These are phyloP conservation scores for Ursus arctos DNA, from an alignment of 2,113 vertebrate genomes.

Conservation along the genomic window DNA sequence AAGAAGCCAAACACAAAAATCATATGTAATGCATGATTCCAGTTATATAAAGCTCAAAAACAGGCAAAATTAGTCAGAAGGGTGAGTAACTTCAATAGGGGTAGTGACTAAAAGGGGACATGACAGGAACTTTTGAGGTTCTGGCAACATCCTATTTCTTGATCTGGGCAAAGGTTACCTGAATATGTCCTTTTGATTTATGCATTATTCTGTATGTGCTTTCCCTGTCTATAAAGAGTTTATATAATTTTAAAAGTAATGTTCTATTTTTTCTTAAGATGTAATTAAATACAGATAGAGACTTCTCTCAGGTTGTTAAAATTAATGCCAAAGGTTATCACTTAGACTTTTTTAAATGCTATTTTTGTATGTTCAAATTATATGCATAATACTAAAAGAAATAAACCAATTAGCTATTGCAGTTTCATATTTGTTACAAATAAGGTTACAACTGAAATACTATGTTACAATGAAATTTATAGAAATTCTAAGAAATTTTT, in stretches of 20 bases:
- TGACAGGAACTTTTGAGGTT: not conserved
- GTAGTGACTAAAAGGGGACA: not conserved
- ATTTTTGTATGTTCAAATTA: constrained; percentile 36
- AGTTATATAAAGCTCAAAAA: not conserved
- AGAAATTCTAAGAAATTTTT: not conserved
- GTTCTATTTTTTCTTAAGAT: constrained; percentile 27
- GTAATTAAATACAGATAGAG: not conserved
- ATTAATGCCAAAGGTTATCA: constrained; percentile 24
- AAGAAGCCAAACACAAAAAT: not conserved
- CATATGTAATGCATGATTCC: not conserved
- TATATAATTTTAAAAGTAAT: not conserved
- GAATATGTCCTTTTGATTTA: not conserved
- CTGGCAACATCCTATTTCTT: not conserved
- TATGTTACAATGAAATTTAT: not conserved
- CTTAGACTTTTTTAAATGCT: not conserved
- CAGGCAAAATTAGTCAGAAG: not conserved
- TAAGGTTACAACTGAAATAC: not conserved
- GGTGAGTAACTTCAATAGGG: not conserved
- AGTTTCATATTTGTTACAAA: not conserved
- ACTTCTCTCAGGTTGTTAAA: constrained; percentile 3
- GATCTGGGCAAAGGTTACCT: not conserved
- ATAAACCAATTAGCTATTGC: not conserved
- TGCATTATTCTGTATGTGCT: not conserved
- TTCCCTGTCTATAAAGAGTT: not conserved
- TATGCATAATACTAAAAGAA: constrained; percentile 23